A percentile compares a stretch with the other conserved stretches of the same genome.
Conservation (phyloP, 2,888 invertebrate genomes). For the Aspidapion aeneum region DNA sequence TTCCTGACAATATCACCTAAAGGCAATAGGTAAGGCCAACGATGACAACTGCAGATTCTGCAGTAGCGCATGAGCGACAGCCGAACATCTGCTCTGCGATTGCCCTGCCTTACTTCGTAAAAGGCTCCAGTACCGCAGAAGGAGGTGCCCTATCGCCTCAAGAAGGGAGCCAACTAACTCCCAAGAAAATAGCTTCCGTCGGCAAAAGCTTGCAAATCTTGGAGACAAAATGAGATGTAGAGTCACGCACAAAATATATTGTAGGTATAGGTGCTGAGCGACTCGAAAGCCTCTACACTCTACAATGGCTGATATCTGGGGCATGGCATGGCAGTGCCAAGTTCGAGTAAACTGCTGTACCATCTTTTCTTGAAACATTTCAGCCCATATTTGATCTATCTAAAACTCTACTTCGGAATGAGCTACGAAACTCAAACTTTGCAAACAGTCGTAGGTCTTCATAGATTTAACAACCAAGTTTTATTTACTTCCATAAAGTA, state of each 20-base stretch:
- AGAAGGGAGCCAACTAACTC: not conserved
- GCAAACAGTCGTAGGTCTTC: too few relatives aligned
- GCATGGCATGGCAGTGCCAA: too few relatives aligned
- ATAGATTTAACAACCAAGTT: too few relatives aligned
- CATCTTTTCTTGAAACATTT: too few relatives aligned
- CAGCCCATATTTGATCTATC: too few relatives aligned
- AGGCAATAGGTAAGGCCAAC: not conserved
- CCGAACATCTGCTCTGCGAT: not conserved
- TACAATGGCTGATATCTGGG: too few relatives aligned
- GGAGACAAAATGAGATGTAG: not conserved
- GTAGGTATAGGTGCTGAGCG: not conserved
- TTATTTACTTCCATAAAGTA: too few relatives aligned
- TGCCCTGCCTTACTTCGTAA: not conserved
- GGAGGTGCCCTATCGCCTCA: not conserved
- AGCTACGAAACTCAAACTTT: too few relatives aligned
- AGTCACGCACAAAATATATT: not conserved
- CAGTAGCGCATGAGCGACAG: not conserved
- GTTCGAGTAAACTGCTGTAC: too few relatives aligned
- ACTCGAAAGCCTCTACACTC: too few relatives aligned
- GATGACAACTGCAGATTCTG: not conserved
- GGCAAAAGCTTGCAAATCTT: not conserved
- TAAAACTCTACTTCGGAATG: too few relatives aligned
- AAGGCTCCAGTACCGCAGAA: not conserved
- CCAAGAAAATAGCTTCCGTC: not conserved
- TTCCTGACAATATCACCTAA: too few relatives aligned